Evolutionary conservation across 2,888 invertebrate species (phyloP), one percentile per base, ranked within the genome.

Genomic region (Dinocampus coccinellae): DNA sequence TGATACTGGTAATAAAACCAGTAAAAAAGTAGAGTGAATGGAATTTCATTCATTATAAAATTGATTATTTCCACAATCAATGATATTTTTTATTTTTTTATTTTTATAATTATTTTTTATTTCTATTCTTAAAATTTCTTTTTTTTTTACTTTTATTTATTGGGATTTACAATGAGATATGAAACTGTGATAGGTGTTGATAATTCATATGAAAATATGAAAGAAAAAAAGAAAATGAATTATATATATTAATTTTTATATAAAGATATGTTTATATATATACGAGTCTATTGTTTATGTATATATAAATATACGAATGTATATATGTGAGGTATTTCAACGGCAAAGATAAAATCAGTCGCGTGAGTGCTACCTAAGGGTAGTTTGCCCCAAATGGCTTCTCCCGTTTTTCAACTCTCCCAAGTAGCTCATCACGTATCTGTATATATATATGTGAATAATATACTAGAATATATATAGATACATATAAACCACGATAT

Each of bases 381-480:
- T 80, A 80, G 83, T 81, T 81, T 80, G 79, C 78, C 81, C 81
- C 76, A 80, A 84, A 84, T 83, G 81, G 82, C 79, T 80, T 79
- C 78, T 82, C 80, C 79, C 76, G 79, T 79, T 82, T 77, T 75
- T 80, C 79, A 73, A 71, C 75, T 76, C 75, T 73, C 75, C 72
- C 73, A 58, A 76, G 75, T 72, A 74, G 68, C 68, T 74, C 52
- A 70, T 70, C 75, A 63, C 65, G 65, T 60, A 67, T 72, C 62
- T 70, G 68, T 64, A 39, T 42, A 68, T 67, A 39, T 52, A 69
- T 65, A 68, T 66, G 39, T n/a, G 16, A 7, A 29, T 26, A 13
- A 58, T 57, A 57, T 33, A 57, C 3, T 22, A n/a, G n/a, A n/a
- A 26, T 47, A 70, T 70, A 66, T 57, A 26, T 10, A 47, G 39